Base-by-base conservation (phyloP, 2,797 vertebrate genomes). In the Coregonus sp. region DNA sequence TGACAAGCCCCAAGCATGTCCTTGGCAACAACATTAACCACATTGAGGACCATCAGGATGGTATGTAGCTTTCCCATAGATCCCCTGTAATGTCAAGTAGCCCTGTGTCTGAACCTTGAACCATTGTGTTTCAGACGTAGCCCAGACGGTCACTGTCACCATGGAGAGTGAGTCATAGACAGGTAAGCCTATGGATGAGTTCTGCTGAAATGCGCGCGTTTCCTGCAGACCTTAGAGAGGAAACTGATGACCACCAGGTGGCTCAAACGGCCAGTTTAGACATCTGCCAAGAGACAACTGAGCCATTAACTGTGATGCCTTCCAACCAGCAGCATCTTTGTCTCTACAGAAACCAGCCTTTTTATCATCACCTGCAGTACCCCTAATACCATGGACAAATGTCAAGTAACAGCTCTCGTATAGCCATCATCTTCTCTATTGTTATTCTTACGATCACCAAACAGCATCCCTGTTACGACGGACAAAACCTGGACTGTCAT, bases 141-240 rank as follows among this genome's bases (percentile, higher is more conserved):
- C 93, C 83, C 95, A 95, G 76, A 92, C 88, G 78, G 94, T 95
- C 80, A 94, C 94, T 74, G 94, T 97, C 88, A 93, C 93, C 75
- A 77, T 97, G 92, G 96, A 97, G 91, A 96, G 93, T 71, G 96
- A 96, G 92, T 93, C 93, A 81, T 90, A 88, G 85, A 51, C 72
- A 77, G 83, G 87, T 84, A 31, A 82, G 80, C 15, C n/a, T 20
- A 33, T 15, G 14, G 65, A 33, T 35, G 65, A 67, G 65, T 33
- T 31, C 29, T 0, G 31, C 65, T 15, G 29, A 67, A 33, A 25
- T 47, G 40, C 9, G 9, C 11, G 40, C 11, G 40, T 47, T 47
- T 50, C 31, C 29, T 29, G 59, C 20, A 25, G 59, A 63, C 59
- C 20, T 18, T 20, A 31, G 18, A 25, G n/a, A 16, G 69, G 1